These are phyloP conservation scores for Callosobruchus maculatus DNA, from an alignment of 2,888 invertebrate species.

Conservation along the genomic window DNA sequence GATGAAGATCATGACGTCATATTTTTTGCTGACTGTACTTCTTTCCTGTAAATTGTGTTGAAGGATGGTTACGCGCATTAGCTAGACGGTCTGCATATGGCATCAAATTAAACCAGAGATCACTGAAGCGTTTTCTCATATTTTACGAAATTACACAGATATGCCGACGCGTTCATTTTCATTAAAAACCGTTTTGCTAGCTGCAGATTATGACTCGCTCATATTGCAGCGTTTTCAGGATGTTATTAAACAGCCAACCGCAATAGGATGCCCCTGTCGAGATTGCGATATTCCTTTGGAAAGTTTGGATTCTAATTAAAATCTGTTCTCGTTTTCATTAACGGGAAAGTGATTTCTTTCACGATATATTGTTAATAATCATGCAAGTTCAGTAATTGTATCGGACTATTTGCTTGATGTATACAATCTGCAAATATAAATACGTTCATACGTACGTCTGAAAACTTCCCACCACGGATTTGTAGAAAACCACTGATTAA, in stretches of 20 bases:
- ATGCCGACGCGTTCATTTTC: not conserved
- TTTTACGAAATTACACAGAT: not conserved
- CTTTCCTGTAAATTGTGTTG: no score
- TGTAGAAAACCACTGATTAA: no score
- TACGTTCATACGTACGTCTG: no score
- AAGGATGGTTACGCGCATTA: no score
- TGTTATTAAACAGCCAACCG: not conserved
- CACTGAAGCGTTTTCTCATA: not conserved
- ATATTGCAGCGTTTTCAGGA: not conserved
- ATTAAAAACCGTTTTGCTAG: not conserved
- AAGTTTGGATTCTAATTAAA: not conserved
- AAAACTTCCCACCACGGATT: no score
- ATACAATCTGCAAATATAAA: no score
- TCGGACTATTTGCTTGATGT: no score
- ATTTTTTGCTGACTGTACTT: no score
- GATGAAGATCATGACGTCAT: no score
- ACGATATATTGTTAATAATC: not conserved
- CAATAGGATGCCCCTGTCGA: not conserved
- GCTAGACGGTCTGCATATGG: no score
- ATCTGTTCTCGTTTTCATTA: not conserved
- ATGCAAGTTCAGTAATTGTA: not conserved
- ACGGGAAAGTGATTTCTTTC: not conserved
- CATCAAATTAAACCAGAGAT: not conserved
- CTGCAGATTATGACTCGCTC: not conserved
- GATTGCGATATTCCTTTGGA: not conserved